These are phyloP conservation scores for Globodera rostochiensis DNA, from an alignment of 1,140 invertebrate genomes.

Conservation along the genomic window DNA sequence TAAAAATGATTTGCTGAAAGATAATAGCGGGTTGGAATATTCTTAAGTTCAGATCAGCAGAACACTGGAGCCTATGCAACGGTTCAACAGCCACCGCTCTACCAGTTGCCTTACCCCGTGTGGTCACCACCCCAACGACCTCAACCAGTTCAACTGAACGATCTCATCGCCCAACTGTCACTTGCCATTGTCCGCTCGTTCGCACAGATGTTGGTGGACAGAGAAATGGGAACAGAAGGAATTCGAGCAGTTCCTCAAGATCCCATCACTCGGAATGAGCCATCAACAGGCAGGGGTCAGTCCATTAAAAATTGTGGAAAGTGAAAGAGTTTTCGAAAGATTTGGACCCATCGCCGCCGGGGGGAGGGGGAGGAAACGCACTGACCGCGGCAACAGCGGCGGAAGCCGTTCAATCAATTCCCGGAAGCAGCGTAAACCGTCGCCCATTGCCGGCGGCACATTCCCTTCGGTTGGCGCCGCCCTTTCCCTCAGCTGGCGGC, in stretches of 20 bases:
- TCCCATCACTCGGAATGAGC: not conserved
- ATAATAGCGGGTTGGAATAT: not conserved
- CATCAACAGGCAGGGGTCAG: not conserved
- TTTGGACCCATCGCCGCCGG: not conserved
- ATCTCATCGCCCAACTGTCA: constrained; percentile 24
- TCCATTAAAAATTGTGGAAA: not conserved
- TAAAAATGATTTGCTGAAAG: not conserved
- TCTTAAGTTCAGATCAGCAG: not conserved
- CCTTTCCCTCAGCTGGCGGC: not conserved
- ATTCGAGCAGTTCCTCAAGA: not conserved
- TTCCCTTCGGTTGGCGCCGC: no score
- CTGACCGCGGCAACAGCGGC: not conserved
- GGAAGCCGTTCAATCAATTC: not conserved
- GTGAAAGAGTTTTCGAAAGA: not conserved
- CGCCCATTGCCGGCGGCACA: not conserved
- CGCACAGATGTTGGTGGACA: constrained; percentile 18
- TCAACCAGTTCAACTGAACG: constrained; percentile 18
- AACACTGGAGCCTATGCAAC: not conserved
- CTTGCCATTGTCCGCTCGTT: constrained; percentile 21
- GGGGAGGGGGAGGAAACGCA: no score
- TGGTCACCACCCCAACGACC: not conserved
- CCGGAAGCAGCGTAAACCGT: not conserved
- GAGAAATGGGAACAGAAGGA: constrained; percentile 4
- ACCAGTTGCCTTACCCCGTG: not conserved
- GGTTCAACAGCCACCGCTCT: no score